Conservation (phyloP, 2,113 vertebrate genomes). For the Microtus pennsylvanicus region DNA sequence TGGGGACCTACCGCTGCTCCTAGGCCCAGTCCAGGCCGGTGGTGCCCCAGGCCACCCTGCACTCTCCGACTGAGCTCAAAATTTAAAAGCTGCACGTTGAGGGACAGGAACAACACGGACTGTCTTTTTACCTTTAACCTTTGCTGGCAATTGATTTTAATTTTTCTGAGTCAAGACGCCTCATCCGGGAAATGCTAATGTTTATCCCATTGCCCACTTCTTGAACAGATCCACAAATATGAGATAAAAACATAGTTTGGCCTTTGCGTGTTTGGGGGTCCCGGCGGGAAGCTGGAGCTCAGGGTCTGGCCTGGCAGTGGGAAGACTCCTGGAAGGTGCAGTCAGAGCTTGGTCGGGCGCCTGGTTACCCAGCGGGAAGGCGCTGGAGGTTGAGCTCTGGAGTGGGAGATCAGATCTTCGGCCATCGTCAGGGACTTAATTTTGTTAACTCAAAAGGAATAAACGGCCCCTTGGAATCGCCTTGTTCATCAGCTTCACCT, state of each 20-base stretch:
- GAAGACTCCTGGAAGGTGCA: not conserved
- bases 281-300: not conserved
- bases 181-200: slow-evolving; percentile 17
- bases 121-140: not conserved
- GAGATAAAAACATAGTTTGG: not conserved
- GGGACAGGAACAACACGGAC: not conserved
- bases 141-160: not conserved
- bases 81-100: not conserved
- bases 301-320: not conserved
- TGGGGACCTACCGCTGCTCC: not conserved
- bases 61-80: not conserved
- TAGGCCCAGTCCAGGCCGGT: not conserved
- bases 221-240: not conserved
- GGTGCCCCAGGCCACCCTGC: not conserved
- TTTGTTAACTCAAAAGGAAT: slow-evolving; percentile 51
- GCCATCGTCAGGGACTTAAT: not conserved
- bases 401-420: not conserved
- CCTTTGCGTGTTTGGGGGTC: not conserved
- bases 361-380: fast-evolving
- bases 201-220: not conserved
- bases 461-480: not conserved
- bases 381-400: not conserved
- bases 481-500: not conserved
- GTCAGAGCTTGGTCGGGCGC: not conserved
- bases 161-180: not conserved